phyloP scores from a whole-genome alignment of 1,140 invertebrate genomes.

The Brachionus manjavacas region DNA sequence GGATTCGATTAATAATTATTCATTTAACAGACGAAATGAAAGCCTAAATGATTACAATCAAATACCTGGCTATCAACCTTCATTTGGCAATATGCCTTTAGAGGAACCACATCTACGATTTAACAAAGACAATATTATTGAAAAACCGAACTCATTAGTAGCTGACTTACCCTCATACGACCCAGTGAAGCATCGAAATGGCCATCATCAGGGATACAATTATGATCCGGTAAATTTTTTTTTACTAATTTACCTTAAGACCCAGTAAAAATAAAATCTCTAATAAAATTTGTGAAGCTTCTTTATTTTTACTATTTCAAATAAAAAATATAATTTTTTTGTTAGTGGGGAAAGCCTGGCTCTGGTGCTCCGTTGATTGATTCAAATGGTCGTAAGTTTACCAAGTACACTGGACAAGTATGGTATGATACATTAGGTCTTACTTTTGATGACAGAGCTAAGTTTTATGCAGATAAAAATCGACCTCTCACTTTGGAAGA shows the following conservation, averaged over 20 bases:
- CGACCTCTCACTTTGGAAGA: conserved; percentile 30
- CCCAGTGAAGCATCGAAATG: conserved; percentile 34
- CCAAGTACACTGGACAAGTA: conserved; percentile 29
- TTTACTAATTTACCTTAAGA: background rate
- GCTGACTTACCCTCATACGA: conserved; percentile 37
- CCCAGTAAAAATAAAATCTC: background rate
- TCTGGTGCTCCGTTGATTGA: conserved; percentile 32
- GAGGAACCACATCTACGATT: conserved; percentile 24
- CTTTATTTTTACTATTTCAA: background rate
- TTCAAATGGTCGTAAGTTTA: conserved; percentile 35
- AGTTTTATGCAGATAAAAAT: conserved; percentile 21
- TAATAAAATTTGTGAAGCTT: background rate
- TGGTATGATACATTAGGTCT: conserved; percentile 21
- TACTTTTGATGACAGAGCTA: background rate
- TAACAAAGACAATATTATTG: conserved; percentile 41
- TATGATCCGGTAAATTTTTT: conserved; percentile 13
- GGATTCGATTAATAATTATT: background rate
- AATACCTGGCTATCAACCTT: conserved; percentile 14
- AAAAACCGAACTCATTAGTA: conserved; percentile 33
- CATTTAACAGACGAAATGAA: background rate
- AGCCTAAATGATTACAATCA: background rate
- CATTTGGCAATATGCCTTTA: background rate
- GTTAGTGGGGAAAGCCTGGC: conserved; percentile 41
- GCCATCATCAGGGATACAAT: conserved; percentile 38
- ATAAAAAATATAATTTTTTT: background rate